phyloP scores from a whole-genome alignment of 2,113 vertebrate species.

The Pogona vitticeps region DNA sequence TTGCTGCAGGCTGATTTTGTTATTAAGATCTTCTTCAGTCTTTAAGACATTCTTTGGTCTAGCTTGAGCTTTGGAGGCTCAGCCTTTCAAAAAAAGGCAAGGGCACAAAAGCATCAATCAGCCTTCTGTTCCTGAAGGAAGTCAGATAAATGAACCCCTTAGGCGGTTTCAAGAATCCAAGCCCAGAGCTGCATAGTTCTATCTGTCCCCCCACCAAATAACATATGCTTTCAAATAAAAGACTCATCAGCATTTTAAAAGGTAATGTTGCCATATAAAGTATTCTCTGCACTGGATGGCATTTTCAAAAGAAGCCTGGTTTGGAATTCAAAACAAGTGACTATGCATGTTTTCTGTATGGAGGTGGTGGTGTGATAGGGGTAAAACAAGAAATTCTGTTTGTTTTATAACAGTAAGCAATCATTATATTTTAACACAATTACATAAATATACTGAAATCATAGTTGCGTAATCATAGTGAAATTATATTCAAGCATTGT shows the following conservation, averaged over 20 bases:
- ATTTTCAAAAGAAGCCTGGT: too few relatives aligned
- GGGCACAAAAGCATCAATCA: conserved; percentile 4
- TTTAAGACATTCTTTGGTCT: not conserved
- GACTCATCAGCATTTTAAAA: not conserved
- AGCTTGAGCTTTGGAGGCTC: not conserved
- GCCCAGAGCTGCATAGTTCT: not conserved
- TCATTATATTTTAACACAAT: not conserved
- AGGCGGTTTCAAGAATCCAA: not conserved
- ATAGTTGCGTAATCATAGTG: not conserved
- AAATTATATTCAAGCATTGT: not conserved
- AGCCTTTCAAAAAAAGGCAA: not conserved
- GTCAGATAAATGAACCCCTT: not conserved
- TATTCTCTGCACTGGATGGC: too few relatives aligned
- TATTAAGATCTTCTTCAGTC: conserved; percentile 8
- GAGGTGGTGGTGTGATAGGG: too few relatives aligned
- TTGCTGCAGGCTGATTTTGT: conserved; percentile 9
- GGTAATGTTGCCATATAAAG: not conserved
- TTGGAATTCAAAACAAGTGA: not conserved
- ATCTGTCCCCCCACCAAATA: not conserved
- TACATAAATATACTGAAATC: too few relatives aligned
- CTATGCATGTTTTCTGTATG: not conserved
- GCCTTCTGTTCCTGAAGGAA: not conserved
- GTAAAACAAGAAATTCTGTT: not conserved
- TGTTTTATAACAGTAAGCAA: not conserved
- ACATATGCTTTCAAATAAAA: not conserved